Evolutionary conservation across 1,140 invertebrate species (phyloP).

Genomic region (Eurytemora carolleeae): DNA sequence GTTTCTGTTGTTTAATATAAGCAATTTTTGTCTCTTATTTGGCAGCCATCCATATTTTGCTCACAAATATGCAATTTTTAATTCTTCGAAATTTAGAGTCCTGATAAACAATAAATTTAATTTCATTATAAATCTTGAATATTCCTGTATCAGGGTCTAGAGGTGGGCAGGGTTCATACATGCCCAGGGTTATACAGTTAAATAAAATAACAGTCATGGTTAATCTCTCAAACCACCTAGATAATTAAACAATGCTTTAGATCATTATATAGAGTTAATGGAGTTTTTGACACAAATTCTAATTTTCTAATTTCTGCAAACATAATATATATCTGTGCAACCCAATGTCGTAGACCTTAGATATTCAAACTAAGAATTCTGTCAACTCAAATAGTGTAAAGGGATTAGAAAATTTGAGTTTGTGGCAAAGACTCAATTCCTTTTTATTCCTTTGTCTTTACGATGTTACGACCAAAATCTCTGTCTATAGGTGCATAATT

Average conservation of each 20-base stretch:
- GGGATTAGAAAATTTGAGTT: background rate
- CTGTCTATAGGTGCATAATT: no score
- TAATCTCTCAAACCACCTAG: conserved; percentile 94
- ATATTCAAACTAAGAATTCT: background rate
- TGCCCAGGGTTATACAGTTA: conserved; percentile 95
- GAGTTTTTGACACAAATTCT: background rate
- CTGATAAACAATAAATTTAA: no score
- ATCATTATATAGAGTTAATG: background rate
- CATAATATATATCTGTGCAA: background rate
- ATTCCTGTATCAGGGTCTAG: conserved; percentile 60
- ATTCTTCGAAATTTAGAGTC: no score
- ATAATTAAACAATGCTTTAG: conserved; percentile 17
- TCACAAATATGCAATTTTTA: conserved; percentile 10
- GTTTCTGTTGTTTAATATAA: background rate
- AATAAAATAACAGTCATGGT: conserved; percentile 95
- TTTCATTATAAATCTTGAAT: conserved; percentile 78
- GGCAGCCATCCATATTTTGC: background rate
- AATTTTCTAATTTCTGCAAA: conserved; percentile 8
- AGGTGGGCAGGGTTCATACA: conserved; percentile 96
- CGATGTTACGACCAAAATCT: no score
- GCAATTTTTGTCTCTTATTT: background rate
- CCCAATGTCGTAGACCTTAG: background rate
- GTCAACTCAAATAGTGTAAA: conserved; percentile 1
- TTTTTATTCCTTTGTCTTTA: no score
- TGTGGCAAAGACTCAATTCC: no score